These are phyloP conservation scores for roundworm (Caenorhabditis elegans) DNA, from an alignment of 1,140 invertebrate species.

Conservation along the genomic window DNA sequence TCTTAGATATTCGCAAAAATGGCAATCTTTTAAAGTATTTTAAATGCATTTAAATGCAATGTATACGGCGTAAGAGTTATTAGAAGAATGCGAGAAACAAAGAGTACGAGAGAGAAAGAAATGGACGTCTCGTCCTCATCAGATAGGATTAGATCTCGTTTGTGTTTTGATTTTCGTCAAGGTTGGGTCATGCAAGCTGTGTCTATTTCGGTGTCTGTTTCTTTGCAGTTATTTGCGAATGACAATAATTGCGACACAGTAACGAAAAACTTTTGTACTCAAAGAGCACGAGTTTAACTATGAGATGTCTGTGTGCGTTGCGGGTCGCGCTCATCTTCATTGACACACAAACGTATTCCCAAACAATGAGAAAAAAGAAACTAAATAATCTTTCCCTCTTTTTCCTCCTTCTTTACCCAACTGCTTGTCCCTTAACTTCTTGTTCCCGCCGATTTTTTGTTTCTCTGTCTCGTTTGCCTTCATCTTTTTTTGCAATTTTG, in stretches of 20 bases:
- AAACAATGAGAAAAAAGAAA: conserved; percentile 23
- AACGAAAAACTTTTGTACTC: conserved; percentile 29
- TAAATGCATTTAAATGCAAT: background rate
- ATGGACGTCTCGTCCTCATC: background rate
- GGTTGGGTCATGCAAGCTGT: conserved; percentile 3
- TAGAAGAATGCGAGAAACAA: background rate
- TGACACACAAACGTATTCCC: conserved; percentile 23
- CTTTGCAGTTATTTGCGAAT: no score
- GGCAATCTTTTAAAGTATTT: background rate
- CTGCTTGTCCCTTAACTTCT: conserved; percentile 18
- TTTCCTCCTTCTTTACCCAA: background rate
- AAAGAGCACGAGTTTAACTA: background rate
- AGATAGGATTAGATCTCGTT: background rate
- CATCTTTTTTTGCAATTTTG: background rate
- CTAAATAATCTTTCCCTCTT: conserved; percentile 28
- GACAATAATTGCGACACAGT: background rate
- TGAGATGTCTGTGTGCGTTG: background rate
- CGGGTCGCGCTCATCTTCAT: background rate
- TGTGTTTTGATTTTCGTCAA: conserved; percentile 17
- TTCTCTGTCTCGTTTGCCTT: background rate
- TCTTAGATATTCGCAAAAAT: background rate
- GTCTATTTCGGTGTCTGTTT: background rate
- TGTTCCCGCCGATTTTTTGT: background rate
- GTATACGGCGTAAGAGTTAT: background rate
- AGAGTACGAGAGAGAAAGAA: background rate